Conservation (phyloP, 2,888 invertebrate genomes). For the Brassicogethes aeneus region DNA sequence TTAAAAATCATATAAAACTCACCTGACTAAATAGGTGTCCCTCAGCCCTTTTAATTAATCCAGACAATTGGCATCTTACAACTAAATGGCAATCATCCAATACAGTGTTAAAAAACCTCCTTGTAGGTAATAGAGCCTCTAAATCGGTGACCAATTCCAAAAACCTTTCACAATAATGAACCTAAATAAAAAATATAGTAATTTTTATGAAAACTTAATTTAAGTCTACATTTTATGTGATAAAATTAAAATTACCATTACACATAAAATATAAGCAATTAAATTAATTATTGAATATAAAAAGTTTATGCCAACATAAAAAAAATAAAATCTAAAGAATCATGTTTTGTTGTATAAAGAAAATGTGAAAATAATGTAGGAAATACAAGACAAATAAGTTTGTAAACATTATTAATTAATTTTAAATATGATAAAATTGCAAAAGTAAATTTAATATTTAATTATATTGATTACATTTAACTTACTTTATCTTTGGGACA, state of each 20-base stretch:
- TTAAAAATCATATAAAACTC: constrained; percentile 41
- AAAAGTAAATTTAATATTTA: too few relatives aligned
- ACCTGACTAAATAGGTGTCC: constrained; percentile 91
- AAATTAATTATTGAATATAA: constrained; percentile 3
- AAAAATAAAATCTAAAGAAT: too few relatives aligned
- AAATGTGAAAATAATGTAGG: too few relatives aligned
- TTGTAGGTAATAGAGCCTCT: constrained; percentile 88
- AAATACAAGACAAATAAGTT: too few relatives aligned
- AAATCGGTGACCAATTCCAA: constrained; percentile 93
- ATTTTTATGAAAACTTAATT: background rate
- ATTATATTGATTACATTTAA: background rate
- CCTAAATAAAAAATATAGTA: constrained; percentile 31
- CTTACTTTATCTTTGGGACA: constrained; percentile 47
- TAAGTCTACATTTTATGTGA: constrained; percentile 41
- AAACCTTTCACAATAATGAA: constrained; percentile 89
- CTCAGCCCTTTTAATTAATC: constrained; percentile 63
- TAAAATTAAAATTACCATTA: constrained; percentile 23
- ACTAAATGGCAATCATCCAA: constrained; percentile 92
- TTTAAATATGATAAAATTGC: too few relatives aligned
- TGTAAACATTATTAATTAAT: too few relatives aligned
- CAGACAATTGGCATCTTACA: constrained; percentile 77
- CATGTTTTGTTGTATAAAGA: too few relatives aligned
- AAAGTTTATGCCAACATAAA: too few relatives aligned
- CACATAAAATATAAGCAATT: too few relatives aligned
- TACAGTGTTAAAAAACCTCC: constrained; percentile 93